Base-by-base conservation (phyloP, 2,888 invertebrate species). In the Ethmia dodecea region DNA sequence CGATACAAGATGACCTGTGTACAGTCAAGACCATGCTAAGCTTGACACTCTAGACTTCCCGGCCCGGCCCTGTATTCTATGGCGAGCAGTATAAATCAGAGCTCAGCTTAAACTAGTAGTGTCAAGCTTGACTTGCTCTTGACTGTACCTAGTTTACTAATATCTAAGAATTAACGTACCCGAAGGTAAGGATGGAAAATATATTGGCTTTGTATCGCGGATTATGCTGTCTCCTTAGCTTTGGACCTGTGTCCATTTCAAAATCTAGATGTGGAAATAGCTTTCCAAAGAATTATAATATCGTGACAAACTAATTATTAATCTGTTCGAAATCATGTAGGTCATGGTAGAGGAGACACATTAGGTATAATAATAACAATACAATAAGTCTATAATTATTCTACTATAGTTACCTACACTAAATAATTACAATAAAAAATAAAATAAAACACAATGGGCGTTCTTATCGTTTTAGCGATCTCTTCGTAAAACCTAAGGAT, bases 151-250 rank as follows among this genome's bases (percentile, higher is more conserved):
- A 18, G 8, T 18, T 18, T 18, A 5, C 5, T 18, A 5, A 5
- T 5, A 8, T 18, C 8, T 18, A 18, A 8, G 5, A 8, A 18
- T 18, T 28, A 37, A 70, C 79, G 53, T 75, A 89, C 89, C 88
- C 71, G 52, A 89, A 89, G 28, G 88, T 89, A 31, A 89, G 56
- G 37, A 72, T 57, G 13, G 89, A 89, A 36, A 89, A 66, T 27
- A 83, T 52, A 56, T 88, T 89, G 1, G 88, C 88, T 40, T 67
- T 75, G 46, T 72, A 77, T 24, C 89, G 75, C 2, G 89, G 89
- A 65, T 89, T 89, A 40, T 64, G 49, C 42, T 56, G 46, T 35
- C 84, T 65, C 34, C 59, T 63, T 39, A 71, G 75, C 49, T 80
- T 83, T 13, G 81, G 78, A 16, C 76, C 75, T 3, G 84, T 86